Evolutionary conservation across 2,797 vertebrate genomes (phyloP).

Genomic region (Ctenosaura bakeri): DNA sequence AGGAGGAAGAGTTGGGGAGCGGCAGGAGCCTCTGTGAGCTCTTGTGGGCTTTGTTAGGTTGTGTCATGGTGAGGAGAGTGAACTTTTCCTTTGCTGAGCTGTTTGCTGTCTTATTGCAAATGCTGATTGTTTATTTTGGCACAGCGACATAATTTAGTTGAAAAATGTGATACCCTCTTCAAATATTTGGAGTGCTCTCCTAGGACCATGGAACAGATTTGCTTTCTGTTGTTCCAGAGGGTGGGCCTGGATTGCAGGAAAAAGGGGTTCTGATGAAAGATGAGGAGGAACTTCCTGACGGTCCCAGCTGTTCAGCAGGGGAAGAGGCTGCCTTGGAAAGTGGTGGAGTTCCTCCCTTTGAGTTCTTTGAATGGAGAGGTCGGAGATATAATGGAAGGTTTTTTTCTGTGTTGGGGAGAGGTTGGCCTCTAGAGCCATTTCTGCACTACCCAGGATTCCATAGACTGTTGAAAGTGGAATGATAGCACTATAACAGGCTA

Average conservation of each 20-base stretch:
- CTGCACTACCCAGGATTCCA: too few species aligned
- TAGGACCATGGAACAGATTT: not conserved
- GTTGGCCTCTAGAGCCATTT: not conserved
- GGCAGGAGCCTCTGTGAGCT: too few species aligned
- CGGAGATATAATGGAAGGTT: too few species aligned
- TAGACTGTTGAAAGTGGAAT: too few species aligned
- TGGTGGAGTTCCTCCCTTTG: not conserved
- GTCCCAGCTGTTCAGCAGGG: not conserved
- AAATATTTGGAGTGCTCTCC: not conserved
- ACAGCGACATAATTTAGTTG: too few species aligned
- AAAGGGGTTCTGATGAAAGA: not conserved
- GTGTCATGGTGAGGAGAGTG: not conserved
- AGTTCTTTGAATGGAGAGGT: not conserved
- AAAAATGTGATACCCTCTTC: not conserved
- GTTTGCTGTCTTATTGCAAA: not conserved
- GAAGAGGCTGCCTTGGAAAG: too few species aligned
- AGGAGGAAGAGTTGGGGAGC: not conserved
- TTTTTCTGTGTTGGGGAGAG: not conserved
- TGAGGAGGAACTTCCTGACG: not conserved
- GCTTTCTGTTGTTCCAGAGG: not conserved
- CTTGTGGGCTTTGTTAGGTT: not conserved
- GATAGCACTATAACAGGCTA: too few species aligned
- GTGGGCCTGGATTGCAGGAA: not conserved
- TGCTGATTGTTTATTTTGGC: not conserved
- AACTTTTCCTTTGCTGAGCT: not conserved